Percentiles rank a stretch among this genome's conserved stretches.
These are phyloP conservation scores for Hippasteria phrygiana DNA, from an alignment of 53 echinoderm and acorn worm species.

Conservation along the genomic window DNA sequence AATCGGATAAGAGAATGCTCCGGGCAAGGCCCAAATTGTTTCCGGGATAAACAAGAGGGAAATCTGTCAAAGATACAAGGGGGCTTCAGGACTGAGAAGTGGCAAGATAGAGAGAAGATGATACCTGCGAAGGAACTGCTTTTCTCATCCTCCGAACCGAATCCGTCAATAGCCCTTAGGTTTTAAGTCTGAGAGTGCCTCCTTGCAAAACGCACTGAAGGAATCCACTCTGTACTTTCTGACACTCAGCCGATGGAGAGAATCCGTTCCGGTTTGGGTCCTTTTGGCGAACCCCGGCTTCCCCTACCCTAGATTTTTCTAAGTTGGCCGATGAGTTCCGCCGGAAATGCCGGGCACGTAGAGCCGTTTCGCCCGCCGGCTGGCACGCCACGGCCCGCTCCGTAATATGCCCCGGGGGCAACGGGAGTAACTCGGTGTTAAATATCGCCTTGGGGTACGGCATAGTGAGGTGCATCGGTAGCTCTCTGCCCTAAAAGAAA, in stretches of 20 bases:
- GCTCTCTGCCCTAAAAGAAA: too few relatives aligned
- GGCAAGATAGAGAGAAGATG: too few relatives aligned
- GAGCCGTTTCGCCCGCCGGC: conserved; percentile 32
- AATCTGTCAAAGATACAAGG: not conserved
- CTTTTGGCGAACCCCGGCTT: not conserved
- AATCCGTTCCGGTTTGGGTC: conserved; percentile 16
- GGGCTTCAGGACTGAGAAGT: not conserved
- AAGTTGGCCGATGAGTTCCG: conserved; percentile 37
- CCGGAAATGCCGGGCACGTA: conserved; percentile 57
- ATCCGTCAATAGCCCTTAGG: conserved; percentile 25
- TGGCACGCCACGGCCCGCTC: conserved; percentile 7
- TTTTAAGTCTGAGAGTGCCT: conserved; percentile 15
- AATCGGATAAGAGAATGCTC: not conserved
- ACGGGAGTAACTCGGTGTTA: conserved; percentile 14
- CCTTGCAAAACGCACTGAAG: not conserved
- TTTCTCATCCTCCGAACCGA: not conserved
- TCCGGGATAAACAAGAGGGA: not conserved
- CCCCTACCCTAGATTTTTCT: too few relatives aligned
- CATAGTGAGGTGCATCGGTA: not conserved
- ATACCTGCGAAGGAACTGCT: too few relatives aligned
- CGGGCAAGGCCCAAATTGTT: not conserved
- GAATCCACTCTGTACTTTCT: not conserved
- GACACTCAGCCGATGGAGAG: not conserved
- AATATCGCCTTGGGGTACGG: conserved; percentile 16
- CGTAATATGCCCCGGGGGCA: not conserved